Conservation (phyloP, 2,888 invertebrate genomes). For the Drosophila prolongata region DNA sequence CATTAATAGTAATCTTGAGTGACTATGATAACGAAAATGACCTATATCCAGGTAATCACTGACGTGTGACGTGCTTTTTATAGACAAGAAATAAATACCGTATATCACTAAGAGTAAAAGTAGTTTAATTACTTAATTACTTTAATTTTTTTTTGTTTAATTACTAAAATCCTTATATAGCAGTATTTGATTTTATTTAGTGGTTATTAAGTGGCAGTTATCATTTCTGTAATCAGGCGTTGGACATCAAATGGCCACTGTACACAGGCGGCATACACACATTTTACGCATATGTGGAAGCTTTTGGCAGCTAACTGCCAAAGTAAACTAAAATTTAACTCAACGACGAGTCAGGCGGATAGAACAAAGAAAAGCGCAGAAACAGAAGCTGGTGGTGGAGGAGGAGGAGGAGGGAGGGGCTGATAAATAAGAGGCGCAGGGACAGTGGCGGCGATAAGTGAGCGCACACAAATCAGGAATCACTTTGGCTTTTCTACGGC, state of each 20-base stretch:
- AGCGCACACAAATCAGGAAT: background rate
- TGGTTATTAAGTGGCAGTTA: background rate
- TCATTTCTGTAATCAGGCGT: background rate
- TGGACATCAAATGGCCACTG: background rate
- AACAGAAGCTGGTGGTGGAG: slow-evolving; percentile 11
- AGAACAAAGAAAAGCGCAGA: slow-evolving; percentile 18
- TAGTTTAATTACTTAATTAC: too few relatives aligned
- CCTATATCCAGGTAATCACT: too few relatives aligned
- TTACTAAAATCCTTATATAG: too few relatives aligned
- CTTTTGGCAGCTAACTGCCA: slow-evolving; percentile 25
- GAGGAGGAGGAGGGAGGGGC: background rate
- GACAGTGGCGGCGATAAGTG: slow-evolving; percentile 12
- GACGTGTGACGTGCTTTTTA: too few relatives aligned
- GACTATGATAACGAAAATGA: too few relatives aligned
- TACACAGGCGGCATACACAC: background rate
- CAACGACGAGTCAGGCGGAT: slow-evolving; percentile 14
- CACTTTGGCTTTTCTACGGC: background rate
- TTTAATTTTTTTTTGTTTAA: too few relatives aligned
- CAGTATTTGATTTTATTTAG: too few relatives aligned
- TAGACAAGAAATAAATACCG: background rate
- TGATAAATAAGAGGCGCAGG: background rate
- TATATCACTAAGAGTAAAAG: too few relatives aligned
- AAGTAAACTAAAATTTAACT: slow-evolving; percentile 27
- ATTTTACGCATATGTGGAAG: slow-evolving; percentile 10
- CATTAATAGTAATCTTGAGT: background rate